Percentiles rank a stretch among this genome's conserved stretches.
phyloP scores from a whole-genome alignment of 1,140 invertebrate species.

The Diachasma alloeum region DNA sequence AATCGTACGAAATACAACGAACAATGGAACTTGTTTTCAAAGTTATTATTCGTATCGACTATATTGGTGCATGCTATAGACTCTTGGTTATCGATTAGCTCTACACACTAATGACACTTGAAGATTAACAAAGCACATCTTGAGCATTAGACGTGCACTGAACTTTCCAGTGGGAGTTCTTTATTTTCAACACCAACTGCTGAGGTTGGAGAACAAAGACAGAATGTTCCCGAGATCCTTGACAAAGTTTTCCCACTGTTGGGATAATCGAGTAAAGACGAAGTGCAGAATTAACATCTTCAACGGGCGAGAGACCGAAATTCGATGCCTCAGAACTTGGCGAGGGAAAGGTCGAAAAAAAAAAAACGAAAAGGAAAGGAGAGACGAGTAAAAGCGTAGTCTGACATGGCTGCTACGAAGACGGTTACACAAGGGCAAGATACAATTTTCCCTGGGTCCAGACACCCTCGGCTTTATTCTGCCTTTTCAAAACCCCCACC shows the following conservation, averaged over 20 bases:
- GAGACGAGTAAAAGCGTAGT: not conserved
- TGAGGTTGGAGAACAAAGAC: not conserved
- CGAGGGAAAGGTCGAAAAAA: not conserved
- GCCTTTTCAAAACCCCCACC: not conserved
- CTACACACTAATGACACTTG: too few species aligned
- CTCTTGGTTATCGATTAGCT: not conserved
- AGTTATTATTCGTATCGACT: not conserved
- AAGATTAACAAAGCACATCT: too few species aligned
- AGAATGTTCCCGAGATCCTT: not conserved
- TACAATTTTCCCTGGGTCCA: conserved; percentile 1
- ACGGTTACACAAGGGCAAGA: conserved; percentile 10
- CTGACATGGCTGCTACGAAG: not conserved
- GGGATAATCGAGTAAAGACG: conserved; percentile 30
- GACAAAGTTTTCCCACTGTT: conserved; percentile 26
- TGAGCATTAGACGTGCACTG: not conserved
- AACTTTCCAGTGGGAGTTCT: not conserved
- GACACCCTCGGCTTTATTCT: not conserved
- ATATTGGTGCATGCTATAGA: not conserved
- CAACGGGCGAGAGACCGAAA: not conserved
- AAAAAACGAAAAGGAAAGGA: not conserved
- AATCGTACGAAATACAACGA: not conserved
- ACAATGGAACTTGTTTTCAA: not conserved
- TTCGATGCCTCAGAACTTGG: not conserved
- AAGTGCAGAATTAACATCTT: conserved; percentile 32
- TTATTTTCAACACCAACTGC: not conserved